phyloP scores from a whole-genome alignment of 2,888 invertebrate genomes.

The Asteroscopus sphinx region DNA sequence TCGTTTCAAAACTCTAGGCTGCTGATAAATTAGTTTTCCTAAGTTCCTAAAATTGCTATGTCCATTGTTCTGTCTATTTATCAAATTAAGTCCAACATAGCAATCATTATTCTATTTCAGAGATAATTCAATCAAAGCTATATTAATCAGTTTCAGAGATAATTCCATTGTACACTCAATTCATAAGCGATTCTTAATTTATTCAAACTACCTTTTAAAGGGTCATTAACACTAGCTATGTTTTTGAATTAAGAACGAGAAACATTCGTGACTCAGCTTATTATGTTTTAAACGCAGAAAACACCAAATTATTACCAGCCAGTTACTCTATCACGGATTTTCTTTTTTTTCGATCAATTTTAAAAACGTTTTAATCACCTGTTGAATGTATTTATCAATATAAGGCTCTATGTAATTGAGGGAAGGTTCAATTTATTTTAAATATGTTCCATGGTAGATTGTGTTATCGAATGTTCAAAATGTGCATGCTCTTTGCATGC shows the following conservation, averaged over 20 bases:
- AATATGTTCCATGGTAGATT: conserved; percentile 7
- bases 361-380: conserved; percentile 17
- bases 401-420: not conserved
- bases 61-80: not conserved
- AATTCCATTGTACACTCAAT: conserved; percentile 21
- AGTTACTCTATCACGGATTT: conserved; percentile 7
- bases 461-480: conserved; percentile 26
- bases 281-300: conserved; percentile 11
- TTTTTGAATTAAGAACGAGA: conserved; percentile 34
- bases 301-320: not conserved
- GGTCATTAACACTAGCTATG: conserved; percentile 25
- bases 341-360: conserved; percentile 11
- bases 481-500: conserved; percentile 16
- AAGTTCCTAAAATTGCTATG: not conserved
- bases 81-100: conserved; percentile 4
- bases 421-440: conserved; percentile 11
- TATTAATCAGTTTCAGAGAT: too few relatives aligned
- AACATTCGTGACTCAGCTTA: conserved; percentile 32
- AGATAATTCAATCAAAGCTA: conserved; percentile 4
- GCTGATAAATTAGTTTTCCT: too few relatives aligned
- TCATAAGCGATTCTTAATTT: conserved; percentile 21
- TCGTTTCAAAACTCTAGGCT: too few relatives aligned
- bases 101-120: conserved; percentile 5
- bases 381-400: conserved; percentile 11
- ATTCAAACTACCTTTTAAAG: conserved; percentile 37